Evolutionary conservation across 2,888 invertebrate genomes (phyloP).

Genomic region (Mesorhabditis spiculigera): DNA sequence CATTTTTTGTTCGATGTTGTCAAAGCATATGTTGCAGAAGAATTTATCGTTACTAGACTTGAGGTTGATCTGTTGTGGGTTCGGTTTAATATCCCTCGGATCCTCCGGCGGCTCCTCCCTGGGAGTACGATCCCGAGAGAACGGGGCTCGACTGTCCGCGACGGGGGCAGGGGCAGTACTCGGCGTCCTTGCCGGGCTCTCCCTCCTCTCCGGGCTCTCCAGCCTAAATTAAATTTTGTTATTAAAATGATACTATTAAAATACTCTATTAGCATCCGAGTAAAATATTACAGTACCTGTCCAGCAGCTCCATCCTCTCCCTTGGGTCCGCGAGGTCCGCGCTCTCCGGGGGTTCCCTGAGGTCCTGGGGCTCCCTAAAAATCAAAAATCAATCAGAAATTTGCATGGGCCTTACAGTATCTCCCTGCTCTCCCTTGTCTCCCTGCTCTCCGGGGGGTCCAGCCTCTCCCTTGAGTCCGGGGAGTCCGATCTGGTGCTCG

Average conservation of each 20-base stretch:
- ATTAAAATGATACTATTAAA: neutral
- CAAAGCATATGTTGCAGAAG: too few species aligned
- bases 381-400: slow-evolving; percentile 9
- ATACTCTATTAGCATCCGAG: slow-evolving; percentile 7
- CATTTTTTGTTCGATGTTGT: too few species aligned
- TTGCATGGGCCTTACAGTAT: slow-evolving; percentile 12
- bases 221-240: slow-evolving; percentile 10
- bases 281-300: slow-evolving; percentile 17
- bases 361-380: slow-evolving; percentile 29
- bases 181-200: slow-evolving; percentile 45
- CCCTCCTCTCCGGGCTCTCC: slow-evolving; percentile 45
- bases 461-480: slow-evolving; percentile 43
- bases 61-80: neutral
- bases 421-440: slow-evolving; percentile 42
- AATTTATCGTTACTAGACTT: too few species aligned
- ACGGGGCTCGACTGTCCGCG: slow-evolving; percentile 22
- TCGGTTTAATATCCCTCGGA: neutral
- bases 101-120: slow-evolving; percentile 5
- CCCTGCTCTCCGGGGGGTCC: slow-evolving; percentile 37
- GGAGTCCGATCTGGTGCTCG: slow-evolving; percentile 45
- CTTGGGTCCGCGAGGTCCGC: slow-evolving; percentile 43
- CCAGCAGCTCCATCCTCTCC: slow-evolving; percentile 42
- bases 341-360: slow-evolving; percentile 44
- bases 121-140: slow-evolving; percentile 9
- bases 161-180: slow-evolving; percentile 44